Conservation (phyloP, 92 coral and sea anemone genomes). For the Ricordea florida region DNA sequence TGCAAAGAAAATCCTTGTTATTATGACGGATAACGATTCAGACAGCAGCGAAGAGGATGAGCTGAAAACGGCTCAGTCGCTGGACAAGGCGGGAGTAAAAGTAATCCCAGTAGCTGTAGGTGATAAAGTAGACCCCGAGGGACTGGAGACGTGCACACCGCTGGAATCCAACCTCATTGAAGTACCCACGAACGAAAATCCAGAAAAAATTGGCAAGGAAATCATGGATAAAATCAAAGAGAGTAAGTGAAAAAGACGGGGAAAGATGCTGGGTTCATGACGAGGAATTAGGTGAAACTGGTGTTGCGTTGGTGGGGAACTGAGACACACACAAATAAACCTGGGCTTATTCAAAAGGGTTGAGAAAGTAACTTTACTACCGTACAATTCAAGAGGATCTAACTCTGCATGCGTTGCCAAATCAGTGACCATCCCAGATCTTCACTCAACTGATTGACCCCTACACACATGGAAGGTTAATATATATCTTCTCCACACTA, state of each 20-base stretch:
- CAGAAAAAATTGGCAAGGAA: constrained; percentile 50
- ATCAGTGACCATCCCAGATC: too few species aligned
- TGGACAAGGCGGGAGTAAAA: constrained; percentile 44
- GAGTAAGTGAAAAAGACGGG: constrained; percentile 63
- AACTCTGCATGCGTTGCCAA: too few species aligned
- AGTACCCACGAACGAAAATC: constrained; percentile 49
- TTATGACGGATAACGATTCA: constrained; percentile 68
- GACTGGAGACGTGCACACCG: constrained; percentile 42
- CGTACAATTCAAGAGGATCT: too few species aligned
- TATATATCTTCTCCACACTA: too few species aligned
- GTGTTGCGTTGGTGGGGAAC: too few species aligned
- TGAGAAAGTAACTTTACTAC: too few species aligned
- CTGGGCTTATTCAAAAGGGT: too few species aligned
- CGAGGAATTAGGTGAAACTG: too few species aligned
- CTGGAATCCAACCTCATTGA: constrained; percentile 46
- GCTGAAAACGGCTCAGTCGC: constrained; percentile 4
- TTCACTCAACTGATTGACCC: too few species aligned
- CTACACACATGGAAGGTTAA: too few species aligned
- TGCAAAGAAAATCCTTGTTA: constrained; percentile 50
- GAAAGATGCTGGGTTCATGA: too few species aligned
- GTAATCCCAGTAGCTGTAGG: constrained; percentile 74
- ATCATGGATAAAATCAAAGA: constrained; percentile 63
- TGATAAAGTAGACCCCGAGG: constrained; percentile 29
- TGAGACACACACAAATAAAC: too few species aligned
- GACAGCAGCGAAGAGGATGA: constrained; percentile 13